Percentiles rank a stretch among this genome's conserved stretches.
Evolutionary conservation across 2,113 vertebrate species (phyloP).

Genomic region (Equus przewalskii): DNA sequence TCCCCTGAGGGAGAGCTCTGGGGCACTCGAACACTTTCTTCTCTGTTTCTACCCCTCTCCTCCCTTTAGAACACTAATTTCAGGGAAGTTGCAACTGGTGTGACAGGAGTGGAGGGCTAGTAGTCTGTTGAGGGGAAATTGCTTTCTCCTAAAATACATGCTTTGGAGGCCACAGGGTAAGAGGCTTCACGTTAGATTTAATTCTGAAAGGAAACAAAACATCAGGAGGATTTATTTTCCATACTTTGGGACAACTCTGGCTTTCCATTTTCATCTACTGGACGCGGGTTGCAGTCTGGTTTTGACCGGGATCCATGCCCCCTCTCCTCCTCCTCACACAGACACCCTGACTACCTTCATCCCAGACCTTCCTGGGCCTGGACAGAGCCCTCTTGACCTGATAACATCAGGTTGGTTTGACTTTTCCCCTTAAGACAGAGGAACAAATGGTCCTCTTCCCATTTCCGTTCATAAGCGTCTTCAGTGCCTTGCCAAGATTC

Average conservation of each 20-base stretch:
- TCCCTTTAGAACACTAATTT: not conserved
- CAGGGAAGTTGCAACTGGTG: not conserved
- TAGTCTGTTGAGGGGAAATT: not conserved
- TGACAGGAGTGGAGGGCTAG: not conserved
- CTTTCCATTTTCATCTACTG: constrained; percentile 8
- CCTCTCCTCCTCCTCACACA: not conserved
- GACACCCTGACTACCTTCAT: not conserved
- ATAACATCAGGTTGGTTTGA: not conserved
- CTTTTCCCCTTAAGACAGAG: constrained; percentile 6
- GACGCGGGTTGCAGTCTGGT: not conserved
- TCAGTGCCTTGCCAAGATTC: not conserved
- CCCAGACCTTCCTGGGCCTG: not conserved
- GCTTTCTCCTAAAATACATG: not conserved
- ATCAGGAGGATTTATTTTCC: not conserved
- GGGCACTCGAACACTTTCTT: not conserved
- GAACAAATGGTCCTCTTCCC: not conserved
- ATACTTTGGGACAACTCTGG: not conserved
- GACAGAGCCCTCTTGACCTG: not conserved
- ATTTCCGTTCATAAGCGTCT: not conserved
- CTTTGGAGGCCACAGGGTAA: not conserved
- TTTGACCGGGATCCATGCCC: not conserved
- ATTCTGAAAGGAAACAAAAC: not conserved
- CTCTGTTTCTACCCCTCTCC: not conserved
- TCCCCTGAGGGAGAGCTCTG: not conserved
- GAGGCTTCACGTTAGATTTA: not conserved